Conservation (phyloP, 2,888 invertebrate genomes). For the Pristionchus entomophagus region DNA sequence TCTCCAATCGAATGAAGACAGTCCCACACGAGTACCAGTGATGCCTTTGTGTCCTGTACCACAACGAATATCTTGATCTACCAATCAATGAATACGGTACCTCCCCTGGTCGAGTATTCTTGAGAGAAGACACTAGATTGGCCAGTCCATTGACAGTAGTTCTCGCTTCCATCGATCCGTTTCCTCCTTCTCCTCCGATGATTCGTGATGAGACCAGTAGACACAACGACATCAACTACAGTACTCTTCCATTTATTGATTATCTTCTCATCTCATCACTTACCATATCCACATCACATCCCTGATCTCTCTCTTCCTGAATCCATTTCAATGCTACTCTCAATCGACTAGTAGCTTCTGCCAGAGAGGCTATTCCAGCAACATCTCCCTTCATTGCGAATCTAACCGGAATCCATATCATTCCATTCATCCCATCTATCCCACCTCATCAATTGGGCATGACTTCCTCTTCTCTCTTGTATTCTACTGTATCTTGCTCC, state of each 20-base stretch:
- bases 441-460: slow-evolving; percentile 34
- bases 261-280: not conserved
- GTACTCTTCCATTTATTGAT: not conserved
- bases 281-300: slow-evolving; percentile 32
- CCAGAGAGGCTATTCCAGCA: not conserved
- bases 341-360: slow-evolving; percentile 33
- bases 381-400: slow-evolving; percentile 41
- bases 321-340: not conserved
- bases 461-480: slow-evolving; percentile 42
- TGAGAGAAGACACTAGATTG: not conserved
- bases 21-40: slow-evolving; percentile 14
- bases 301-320: slow-evolving; percentile 28
- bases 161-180: not conserved
- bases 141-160: slow-evolving; percentile 17
- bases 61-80: not conserved
- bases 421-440: not conserved
- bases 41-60: slow-evolving; percentile 11
- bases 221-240: slow-evolving; percentile 20
- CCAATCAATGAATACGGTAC: not conserved
- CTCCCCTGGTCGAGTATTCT: not conserved
- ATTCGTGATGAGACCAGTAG: slow-evolving; percentile 39
- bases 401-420: not conserved
- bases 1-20: not conserved
- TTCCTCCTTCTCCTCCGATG: not conserved
- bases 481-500: slow-evolving; percentile 24